These are phyloP conservation scores for Ricordea florida DNA, from an alignment of 92 coral and sea anemone genomes.

Conservation along the genomic window DNA sequence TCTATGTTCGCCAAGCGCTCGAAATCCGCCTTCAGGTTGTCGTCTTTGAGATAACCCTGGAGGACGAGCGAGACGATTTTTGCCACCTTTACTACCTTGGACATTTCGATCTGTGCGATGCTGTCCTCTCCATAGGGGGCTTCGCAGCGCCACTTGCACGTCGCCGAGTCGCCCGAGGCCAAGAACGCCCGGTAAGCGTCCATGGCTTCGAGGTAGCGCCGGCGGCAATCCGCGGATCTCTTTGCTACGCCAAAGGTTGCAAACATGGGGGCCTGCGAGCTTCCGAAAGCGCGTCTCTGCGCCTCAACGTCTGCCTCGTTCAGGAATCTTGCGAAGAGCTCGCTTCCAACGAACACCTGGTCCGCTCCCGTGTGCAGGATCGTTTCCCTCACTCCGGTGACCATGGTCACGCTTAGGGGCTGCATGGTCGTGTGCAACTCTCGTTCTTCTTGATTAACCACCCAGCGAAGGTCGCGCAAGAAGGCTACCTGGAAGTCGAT, in stretches of 20 bases:
- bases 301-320: no score
- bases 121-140: neutral
- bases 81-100: neutral
- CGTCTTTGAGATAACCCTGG: neutral
- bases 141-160: neutral
- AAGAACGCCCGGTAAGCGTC: no score
- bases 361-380: neutral
- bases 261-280: no score
- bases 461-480: neutral
- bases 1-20: neutral
- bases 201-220: no score
- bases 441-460: neutral
- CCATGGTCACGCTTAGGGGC: neutral
- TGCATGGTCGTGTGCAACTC: neutral
- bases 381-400: neutral
- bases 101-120: neutral
- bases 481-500: neutral
- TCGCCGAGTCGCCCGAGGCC: neutral
- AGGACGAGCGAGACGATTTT: neutral
- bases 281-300: no score
- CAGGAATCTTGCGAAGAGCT: neutral
- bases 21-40: neutral
- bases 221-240: no score
- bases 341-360: neutral
- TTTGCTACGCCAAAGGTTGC: no score